Base-by-base conservation (phyloP, 2,888 invertebrate genomes). In the Eupelmus urozonus region DNA sequence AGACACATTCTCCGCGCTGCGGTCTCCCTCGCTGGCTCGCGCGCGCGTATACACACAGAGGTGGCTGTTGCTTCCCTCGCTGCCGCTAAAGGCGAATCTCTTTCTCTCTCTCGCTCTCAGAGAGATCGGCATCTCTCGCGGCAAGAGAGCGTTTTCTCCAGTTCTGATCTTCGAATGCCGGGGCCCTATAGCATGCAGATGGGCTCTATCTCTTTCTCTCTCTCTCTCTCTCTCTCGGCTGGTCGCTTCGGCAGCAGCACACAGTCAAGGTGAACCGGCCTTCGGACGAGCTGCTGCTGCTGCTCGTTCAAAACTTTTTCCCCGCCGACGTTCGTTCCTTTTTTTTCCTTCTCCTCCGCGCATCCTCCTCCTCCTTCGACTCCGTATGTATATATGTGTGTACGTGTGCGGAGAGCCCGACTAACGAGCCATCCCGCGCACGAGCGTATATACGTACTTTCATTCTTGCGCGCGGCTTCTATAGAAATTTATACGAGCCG, bases 251-350 rank as follows among this genome's bases (percentile, higher is more conserved):
- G 85, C 86, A 85, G n/a, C n/a, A n/a, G n/a, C n/a, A n/a, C n/a
- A n/a, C n/a, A n/a, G 85, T 88, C 89, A 89, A 89, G 89, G 89
- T 89, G 87, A 89, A 89, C 89, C 87, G 82, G 88, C 86, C 86
- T 83, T 84, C 85, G 74, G 53, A 53, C 80, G 82, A 82, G 80
- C 57, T 73, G 60, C 76, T 67, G 73, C 75, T 67, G 79, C 60
- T 67, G 79, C 82, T 82, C n/a, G n/a, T n/a, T n/a, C 80, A 77
- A 81, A 81, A 79, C 80, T 82, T 80, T 83, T 80, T 80, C 75
- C 81, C 20, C 51, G 66, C 71, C 71, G 34, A 16, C 60, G 40
- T 80, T 71, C 62, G 13, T 45, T 45, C 18, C 72, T 78, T 67
- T 81, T 77, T 81, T 76, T 78, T 25, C 69, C 60, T 29, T 67